A percentile compares a stretch with the other conserved stretches of the same genome.
Conservation (phyloP, 2,888 invertebrate genomes). For the Neria commutata region DNA sequence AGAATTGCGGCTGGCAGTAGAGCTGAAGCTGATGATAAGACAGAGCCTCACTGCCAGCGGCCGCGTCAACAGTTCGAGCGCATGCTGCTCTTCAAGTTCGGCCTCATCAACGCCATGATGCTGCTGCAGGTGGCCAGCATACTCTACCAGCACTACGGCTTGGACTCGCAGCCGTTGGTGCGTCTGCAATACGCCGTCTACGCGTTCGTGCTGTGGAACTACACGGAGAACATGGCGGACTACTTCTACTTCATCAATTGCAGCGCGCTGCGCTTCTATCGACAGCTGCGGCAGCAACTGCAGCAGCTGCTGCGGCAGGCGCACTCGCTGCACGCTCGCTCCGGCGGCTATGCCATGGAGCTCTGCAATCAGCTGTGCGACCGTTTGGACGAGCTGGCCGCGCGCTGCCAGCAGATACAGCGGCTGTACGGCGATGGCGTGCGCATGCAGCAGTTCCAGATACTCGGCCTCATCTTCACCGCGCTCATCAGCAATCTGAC, state of each 20-base stretch:
- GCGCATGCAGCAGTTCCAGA: constrained; percentile 48
- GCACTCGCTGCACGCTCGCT: constrained; percentile 2
- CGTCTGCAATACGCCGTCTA: constrained; percentile 44
- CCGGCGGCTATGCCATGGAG: constrained; percentile 26
- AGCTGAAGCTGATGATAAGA: too few relatives aligned
- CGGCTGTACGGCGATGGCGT: constrained; percentile 35
- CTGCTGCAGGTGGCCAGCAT: constrained; percentile 43
- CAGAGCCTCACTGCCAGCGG: too few relatives aligned
- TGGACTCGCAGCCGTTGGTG: constrained; percentile 21
- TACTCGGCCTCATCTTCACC: constrained; percentile 45
- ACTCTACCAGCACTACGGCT: constrained; percentile 29
- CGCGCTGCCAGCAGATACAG: constrained; percentile 34
- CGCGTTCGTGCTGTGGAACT: constrained; percentile 50
- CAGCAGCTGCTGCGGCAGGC: constrained; percentile 22
- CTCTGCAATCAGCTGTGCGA: constrained; percentile 36
- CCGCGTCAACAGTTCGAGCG: constrained; percentile 40
- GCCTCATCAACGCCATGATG: constrained; percentile 48
- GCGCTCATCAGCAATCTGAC: constrained; percentile 49
- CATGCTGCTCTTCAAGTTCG: constrained; percentile 45
- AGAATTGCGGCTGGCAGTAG: too few relatives aligned
- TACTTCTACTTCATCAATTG: constrained; percentile 47
- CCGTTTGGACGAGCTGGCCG: constrained; percentile 32
- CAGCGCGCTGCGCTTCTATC: constrained; percentile 44
- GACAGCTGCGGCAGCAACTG: constrained; percentile 40
- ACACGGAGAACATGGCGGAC: constrained; percentile 53